Evolutionary conservation across 2,113 vertebrate genomes (phyloP).

Genomic region (Phrynocephalus versicolor): DNA sequence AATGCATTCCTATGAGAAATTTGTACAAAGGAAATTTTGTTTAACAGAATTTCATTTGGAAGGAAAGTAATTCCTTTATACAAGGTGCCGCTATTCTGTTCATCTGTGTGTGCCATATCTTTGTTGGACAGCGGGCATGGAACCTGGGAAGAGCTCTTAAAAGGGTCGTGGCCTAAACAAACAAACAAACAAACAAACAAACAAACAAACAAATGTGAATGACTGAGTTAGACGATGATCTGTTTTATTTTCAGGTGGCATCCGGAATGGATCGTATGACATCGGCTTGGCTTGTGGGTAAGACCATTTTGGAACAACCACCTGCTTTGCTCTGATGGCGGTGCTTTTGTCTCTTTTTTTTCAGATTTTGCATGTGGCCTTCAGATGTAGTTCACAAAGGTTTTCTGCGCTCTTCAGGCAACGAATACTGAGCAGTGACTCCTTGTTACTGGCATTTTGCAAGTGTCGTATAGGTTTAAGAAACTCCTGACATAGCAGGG

Average conservation of each 20-base stretch:
- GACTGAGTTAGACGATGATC: constrained; percentile 29
- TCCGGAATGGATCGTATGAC: constrained; percentile 87
- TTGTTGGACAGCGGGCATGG: too few relatives aligned
- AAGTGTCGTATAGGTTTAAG: neutral
- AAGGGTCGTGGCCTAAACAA: too few relatives aligned
- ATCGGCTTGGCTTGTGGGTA: constrained; percentile 96
- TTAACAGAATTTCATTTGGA: too few relatives aligned
- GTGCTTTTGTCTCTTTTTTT: neutral
- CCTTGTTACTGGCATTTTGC: neutral
- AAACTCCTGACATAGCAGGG: neutral
- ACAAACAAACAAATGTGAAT: too few relatives aligned
- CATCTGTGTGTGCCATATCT: too few relatives aligned
- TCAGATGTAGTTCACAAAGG: neutral
- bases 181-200: too few relatives aligned
- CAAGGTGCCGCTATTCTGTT: too few relatives aligned
- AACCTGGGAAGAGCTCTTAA: too few relatives aligned
- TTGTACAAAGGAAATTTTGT: too few relatives aligned
- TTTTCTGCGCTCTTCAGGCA: fast-evolving
- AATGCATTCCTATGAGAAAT: too few relatives aligned
- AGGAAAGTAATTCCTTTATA: too few relatives aligned
- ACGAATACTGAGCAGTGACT: neutral
- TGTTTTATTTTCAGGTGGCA: constrained; percentile 85
- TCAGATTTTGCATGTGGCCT: neutral
- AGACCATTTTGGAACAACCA: constrained; percentile 48
- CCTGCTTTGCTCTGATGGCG: neutral